Conservation (phyloP, 2,888 invertebrate genomes). For the Ormyrus thymus region DNA sequence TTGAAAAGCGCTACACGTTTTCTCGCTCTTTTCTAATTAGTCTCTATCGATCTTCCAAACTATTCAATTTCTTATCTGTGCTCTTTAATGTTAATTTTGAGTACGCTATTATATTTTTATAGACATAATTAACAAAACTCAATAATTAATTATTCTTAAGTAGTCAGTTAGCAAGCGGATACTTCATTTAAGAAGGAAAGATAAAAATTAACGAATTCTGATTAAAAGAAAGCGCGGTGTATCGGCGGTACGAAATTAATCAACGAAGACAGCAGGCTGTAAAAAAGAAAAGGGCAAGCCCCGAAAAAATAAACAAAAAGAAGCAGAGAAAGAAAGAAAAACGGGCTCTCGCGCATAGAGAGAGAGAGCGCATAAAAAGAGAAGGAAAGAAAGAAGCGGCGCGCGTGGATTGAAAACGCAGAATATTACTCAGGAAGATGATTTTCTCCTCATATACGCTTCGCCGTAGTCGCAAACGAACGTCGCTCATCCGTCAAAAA, state of each 20-base stretch:
- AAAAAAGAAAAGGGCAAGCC: conserved; percentile 7
- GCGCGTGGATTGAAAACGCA: conserved; percentile 38
- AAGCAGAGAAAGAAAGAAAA: conserved; percentile 3
- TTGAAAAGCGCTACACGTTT: not conserved
- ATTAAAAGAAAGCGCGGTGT: not conserved
- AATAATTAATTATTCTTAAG: no score
- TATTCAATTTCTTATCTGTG: no score
- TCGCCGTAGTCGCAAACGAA: conserved; percentile 43
- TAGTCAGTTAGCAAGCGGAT: no score
- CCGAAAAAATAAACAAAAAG: conserved; percentile 40
- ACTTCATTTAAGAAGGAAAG: no score
- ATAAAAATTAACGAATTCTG: no score
- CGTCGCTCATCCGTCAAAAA: conserved; percentile 53
- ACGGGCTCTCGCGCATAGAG: not conserved
- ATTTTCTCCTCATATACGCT: conserved; percentile 50
- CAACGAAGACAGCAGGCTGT: conserved; percentile 23
- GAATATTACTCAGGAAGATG: conserved; percentile 55
- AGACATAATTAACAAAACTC: no score
- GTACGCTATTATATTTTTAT: no score
- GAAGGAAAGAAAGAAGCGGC: conserved; percentile 5
- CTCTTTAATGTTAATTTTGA: no score
- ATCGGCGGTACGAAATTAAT: conserved; percentile 45
- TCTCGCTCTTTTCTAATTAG: not conserved
- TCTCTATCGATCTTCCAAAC: not conserved
- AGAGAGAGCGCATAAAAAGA: not conserved